Percentiles rank a stretch among this genome's conserved stretches.
phyloP scores from a whole-genome alignment of 2,113 vertebrate species.

The Pygoscelis adeliae region DNA sequence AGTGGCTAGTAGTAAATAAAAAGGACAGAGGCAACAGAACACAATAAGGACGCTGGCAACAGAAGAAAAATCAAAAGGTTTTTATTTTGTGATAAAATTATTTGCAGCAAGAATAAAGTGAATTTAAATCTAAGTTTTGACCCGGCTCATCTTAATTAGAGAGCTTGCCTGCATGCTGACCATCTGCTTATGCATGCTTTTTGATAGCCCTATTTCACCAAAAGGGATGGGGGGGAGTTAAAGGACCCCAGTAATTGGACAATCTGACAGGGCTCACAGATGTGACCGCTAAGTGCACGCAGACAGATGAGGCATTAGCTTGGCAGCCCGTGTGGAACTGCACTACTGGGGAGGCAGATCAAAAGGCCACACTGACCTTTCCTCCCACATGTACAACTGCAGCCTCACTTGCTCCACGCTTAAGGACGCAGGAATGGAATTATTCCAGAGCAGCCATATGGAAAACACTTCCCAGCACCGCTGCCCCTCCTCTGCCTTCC shows the following conservation, averaged over 20 bases:
- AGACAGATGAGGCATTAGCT: neutral
- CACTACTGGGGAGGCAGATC: neutral
- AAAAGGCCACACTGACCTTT: slow-evolving; percentile 28
- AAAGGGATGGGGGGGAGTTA: neutral
- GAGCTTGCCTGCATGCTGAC: neutral
- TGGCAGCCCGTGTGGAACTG: neutral
- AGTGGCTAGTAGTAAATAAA: slow-evolving; percentile 11
- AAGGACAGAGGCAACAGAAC: slow-evolving; percentile 20
- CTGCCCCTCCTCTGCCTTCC: slow-evolving; percentile 5
- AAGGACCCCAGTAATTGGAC: neutral
- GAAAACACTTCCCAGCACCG: neutral
- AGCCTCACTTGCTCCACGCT: neutral
- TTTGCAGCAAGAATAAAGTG: slow-evolving; percentile 31
- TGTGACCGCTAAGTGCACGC: neutral
- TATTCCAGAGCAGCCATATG: neutral
- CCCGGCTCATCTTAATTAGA: neutral
- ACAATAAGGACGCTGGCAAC: slow-evolving; percentile 20
- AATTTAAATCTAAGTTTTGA: slow-evolving; percentile 24
- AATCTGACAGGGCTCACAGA: neutral
- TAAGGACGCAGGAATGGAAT: neutral
- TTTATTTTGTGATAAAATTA: slow-evolving; percentile 27
- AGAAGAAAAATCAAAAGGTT: neutral
- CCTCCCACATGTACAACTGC: neutral
- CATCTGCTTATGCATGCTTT: slow-evolving; percentile 12
- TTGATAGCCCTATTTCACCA: slow-evolving; percentile 3